A percentile compares a stretch with the other conserved stretches of the same genome.
Evolutionary conservation across 2,888 invertebrate genomes (phyloP).

Genomic region (Drosophila testacea): DNA sequence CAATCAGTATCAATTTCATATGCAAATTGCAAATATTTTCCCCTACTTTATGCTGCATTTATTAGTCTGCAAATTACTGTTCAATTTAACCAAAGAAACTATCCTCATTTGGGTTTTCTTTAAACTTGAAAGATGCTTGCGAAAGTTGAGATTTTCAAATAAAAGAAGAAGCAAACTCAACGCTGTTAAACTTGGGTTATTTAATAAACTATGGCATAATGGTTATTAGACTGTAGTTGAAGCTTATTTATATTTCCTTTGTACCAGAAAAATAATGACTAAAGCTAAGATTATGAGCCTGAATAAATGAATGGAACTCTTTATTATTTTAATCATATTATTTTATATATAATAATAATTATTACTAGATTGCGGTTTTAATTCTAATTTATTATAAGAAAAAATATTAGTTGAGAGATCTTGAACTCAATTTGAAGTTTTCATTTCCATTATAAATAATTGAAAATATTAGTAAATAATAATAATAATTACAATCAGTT

Average conservation of each 20-base stretch:
- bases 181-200: background rate
- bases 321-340: no score
- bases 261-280: background rate
- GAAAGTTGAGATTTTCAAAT: background rate
- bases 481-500: no score
- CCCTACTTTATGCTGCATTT: background rate
- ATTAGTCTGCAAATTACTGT: background rate
- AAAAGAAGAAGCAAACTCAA: background rate
- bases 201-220: background rate
- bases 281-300: background rate
- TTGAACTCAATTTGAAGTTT: no score
- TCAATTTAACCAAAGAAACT: background rate
- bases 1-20: conserved; percentile 20
- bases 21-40: conserved; percentile 8
- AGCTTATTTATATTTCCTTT: background rate
- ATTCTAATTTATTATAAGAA: no score
- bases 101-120: background rate
- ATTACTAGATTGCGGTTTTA: no score
- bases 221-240: background rate
- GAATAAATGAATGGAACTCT: no score
- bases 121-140: background rate
- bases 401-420: no score
- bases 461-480: no score
- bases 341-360: no score
- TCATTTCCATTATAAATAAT: no score